Evolutionary conservation across 2,888 invertebrate species (phyloP), one percentile per base, ranked within the genome.

Genomic region (Matsumyia berberina): DNA sequence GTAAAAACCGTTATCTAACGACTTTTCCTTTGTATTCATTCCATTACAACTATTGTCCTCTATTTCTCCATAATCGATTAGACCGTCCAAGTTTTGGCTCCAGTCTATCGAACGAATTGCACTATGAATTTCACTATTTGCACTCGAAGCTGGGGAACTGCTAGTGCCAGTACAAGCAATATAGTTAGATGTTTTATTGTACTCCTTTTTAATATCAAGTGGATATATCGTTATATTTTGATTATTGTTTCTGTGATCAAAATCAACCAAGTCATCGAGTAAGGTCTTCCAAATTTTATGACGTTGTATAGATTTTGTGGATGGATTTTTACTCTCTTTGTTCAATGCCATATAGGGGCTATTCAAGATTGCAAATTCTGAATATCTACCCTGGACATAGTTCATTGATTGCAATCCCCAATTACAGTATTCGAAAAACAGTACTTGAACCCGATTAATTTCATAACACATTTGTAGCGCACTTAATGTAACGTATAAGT

Each of bases 1-100:
- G 49, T 72, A 79, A 57, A 79, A 79, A 64, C 78, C 72, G 24
- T 79, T 79, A 33, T 72, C 78, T 39, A 79, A 57, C 35, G 29
- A 12, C 19, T 49, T 70, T 15, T 64, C 39, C 17, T 66, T 62
- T 37, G 37, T 12, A 46, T 37, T 46, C 12, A 76, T 12, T n/a
- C 55, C 58, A 53, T 35, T 60, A 8, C 33, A 51, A 60, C 33
- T 51, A 60, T 24, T 58, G 9, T 55, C 51, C 51, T 11, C 58
- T 19, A 42, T 53, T 49, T 42, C 42, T 42, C 42, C 53, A 55
- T 39, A 67, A 9, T 15, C 53, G 1, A 42, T 37, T 12, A 46
- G 3, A 46, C 15, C 33, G 39, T 53, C 69, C 35, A 69, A 44
- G 9, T 49, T 17, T 11, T 2, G 31, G 35, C 19, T 19, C 49